phyloP scores from a whole-genome alignment of 2,888 invertebrate species.

The Apocheima hispidaria region DNA sequence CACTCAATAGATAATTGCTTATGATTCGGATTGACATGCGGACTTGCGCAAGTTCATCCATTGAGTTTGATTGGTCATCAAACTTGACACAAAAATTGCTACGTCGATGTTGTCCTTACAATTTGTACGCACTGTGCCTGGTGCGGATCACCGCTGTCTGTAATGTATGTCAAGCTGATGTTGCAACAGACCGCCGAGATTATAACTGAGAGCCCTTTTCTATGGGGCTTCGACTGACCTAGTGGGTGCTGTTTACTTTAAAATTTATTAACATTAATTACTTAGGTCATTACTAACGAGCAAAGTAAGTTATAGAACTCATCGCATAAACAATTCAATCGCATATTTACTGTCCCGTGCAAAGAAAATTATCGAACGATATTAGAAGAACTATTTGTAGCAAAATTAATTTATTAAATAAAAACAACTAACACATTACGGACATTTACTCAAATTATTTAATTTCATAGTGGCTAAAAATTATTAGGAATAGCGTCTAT shows the following conservation, averaged over 20 bases:
- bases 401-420: background rate
- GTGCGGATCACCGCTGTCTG: conserved; percentile 60
- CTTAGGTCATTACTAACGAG: conserved; percentile 11
- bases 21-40: conserved; percentile 45
- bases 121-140: conserved; percentile 55
- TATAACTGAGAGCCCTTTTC: conserved; percentile 77
- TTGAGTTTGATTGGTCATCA: conserved; percentile 51
- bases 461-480: background rate
- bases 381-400: background rate
- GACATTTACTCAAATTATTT: too few relatives aligned
- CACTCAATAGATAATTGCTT: conserved; percentile 44
- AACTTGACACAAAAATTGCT: conserved; percentile 57
- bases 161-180: conserved; percentile 77
- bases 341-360: background rate
- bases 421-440: too few relatives aligned
- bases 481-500: background rate
- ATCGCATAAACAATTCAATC: background rate
- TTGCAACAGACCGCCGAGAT: conserved; percentile 71
- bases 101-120: conserved; percentile 54
- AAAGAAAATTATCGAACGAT: background rate
- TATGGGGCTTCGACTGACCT: conserved; percentile 54
- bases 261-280: conserved; percentile 21
- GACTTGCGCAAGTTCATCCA: conserved; percentile 52
- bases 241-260: conserved; percentile 38
- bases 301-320: background rate